Evolutionary conservation across 2,888 invertebrate species (phyloP).

Genomic region (Drymonia ruficornis): DNA sequence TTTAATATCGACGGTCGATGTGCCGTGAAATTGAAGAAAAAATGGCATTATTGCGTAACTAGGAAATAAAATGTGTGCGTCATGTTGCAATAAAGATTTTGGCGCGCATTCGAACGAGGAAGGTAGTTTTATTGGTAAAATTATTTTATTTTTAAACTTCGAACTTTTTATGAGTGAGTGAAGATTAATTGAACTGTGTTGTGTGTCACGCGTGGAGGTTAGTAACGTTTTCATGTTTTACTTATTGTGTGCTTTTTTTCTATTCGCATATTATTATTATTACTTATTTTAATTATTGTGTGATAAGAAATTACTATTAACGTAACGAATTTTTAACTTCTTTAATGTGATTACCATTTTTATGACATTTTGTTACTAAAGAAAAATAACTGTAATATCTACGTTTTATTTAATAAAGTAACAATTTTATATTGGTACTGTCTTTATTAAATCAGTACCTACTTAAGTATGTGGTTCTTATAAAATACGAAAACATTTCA

Average conservation of each 20-base stretch:
- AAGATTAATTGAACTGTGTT: constrained; percentile 37
- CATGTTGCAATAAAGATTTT: constrained; percentile 35
- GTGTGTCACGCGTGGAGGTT: constrained; percentile 28
- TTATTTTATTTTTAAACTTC: constrained; percentile 9
- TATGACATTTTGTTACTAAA: too few species aligned
- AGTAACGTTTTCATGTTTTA: constrained; percentile 15
- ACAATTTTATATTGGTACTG: too few species aligned
- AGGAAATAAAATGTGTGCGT: constrained; percentile 57
- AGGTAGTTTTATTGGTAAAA: constrained; percentile 21
- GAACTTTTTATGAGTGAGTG: constrained; percentile 23
- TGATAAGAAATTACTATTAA: neutral
- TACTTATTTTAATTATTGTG: neutral
- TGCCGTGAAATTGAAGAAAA: constrained; percentile 73
- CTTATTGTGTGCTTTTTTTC: neutral
- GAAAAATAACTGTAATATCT: too few species aligned
- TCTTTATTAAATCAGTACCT: too few species aligned
- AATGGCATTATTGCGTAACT: constrained; percentile 55
- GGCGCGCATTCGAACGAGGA: constrained; percentile 37
- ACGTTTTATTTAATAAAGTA: too few species aligned
- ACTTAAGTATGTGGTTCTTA: too few species aligned
- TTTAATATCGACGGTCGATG: constrained; percentile 41
- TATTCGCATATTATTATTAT: neutral
- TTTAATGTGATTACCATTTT: too few species aligned
- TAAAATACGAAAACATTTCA: too few species aligned
- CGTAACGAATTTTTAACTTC: too few species aligned